A percentile compares a stretch with the other conserved stretches of the same genome.
phyloP scores from a whole-genome alignment of 2,797 vertebrate species.

The Sebastes melanostomus region DNA sequence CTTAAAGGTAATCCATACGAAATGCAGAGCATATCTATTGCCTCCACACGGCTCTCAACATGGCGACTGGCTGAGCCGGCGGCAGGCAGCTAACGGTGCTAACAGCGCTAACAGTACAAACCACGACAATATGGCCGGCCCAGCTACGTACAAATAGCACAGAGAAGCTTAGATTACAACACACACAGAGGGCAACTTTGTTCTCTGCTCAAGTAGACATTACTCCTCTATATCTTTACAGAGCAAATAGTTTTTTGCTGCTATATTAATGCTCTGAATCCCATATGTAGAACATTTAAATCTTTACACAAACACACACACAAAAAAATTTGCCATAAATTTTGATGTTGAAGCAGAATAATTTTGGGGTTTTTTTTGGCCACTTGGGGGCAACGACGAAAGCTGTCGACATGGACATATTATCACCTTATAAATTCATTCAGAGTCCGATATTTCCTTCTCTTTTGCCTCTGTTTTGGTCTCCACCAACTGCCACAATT shows the following conservation, averaged over 20 bases:
- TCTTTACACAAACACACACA: not conserved
- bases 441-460: not conserved
- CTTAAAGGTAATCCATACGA: too few species aligned
- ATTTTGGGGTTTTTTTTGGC: not conserved
- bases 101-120: too few species aligned
- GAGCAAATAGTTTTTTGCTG: not conserved
- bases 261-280: too few species aligned
- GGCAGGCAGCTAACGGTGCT: too few species aligned
- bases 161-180: too few species aligned
- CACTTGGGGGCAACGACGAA: not conserved
- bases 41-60: too few species aligned
- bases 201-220: not conserved
- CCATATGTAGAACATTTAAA: not conserved
- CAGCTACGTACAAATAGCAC: too few species aligned
- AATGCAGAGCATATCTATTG: too few species aligned
- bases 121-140: too few species aligned
- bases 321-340: too few species aligned
- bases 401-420: not conserved
- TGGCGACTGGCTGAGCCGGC: too few species aligned
- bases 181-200: too few species aligned
- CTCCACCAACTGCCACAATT: not conserved
- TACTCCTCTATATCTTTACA: not conserved
- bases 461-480: not conserved
- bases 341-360: not conserved
- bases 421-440: not conserved